Evolutionary conservation across 2,113 vertebrate genomes (phyloP).

Genomic region (Mesocricetus auratus): DNA sequence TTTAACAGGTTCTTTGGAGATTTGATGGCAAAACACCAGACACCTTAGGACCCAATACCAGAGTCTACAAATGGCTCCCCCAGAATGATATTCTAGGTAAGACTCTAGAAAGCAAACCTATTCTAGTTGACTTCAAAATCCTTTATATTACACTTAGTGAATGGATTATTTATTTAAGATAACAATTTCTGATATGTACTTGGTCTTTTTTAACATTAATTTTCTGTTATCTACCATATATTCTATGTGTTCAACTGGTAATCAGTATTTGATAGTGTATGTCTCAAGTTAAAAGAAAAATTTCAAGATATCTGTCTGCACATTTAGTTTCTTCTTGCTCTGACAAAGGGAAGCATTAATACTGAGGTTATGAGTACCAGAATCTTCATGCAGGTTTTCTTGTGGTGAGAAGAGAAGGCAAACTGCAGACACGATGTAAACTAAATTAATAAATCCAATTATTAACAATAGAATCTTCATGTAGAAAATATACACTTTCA

Average conservation of each 20-base stretch:
- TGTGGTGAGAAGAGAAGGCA: too few relatives aligned
- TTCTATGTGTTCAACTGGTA: not conserved
- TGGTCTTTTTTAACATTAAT: not conserved
- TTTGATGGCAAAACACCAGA: conserved; percentile 88
- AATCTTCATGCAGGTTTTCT: too few relatives aligned
- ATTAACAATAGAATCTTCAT: too few relatives aligned
- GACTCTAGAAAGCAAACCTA: not conserved
- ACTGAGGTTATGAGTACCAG: too few relatives aligned
- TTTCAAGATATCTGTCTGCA: not conserved
- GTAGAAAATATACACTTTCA: too few relatives aligned
- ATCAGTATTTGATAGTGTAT: not conserved
- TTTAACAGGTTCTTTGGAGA: conserved; percentile 90
- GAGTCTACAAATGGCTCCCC: conserved; percentile 90
- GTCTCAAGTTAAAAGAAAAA: not conserved
- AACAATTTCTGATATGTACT: not conserved
- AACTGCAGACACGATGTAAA: too few relatives aligned
- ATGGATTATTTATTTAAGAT: not conserved
- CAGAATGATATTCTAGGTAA: conserved; percentile 94
- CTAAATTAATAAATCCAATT: too few relatives aligned
- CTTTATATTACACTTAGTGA: not conserved
- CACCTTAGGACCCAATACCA: conserved; percentile 88
- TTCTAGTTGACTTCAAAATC: not conserved
- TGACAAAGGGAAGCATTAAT: not conserved
- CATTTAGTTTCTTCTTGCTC: not conserved
- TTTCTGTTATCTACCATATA: not conserved